Percentiles rank a stretch among this genome's conserved stretches.
phyloP scores from a whole-genome alignment of 2,888 invertebrate genomes.

The Ceramica pisi region DNA sequence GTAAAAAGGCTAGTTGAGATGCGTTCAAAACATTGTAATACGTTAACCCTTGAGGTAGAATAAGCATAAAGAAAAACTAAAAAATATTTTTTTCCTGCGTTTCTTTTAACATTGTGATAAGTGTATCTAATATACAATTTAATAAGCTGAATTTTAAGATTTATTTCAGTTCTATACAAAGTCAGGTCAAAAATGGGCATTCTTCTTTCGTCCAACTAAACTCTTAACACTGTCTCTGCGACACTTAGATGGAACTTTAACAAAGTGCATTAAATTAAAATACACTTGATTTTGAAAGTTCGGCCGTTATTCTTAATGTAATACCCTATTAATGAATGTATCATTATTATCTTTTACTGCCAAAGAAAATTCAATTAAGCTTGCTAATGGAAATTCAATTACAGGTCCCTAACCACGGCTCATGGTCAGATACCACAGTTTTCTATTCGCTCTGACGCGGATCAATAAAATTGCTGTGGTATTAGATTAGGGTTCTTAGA shows the following conservation, averaged over 20 bases:
- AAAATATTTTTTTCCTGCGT: too few relatives aligned
- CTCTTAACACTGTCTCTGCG: neutral
- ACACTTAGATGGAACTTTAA: neutral
- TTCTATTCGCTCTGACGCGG: constrained; percentile 19
- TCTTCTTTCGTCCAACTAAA: too few relatives aligned
- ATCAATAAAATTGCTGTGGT: constrained; percentile 14
- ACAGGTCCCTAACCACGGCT: constrained; percentile 27
- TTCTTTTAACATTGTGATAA: too few relatives aligned
- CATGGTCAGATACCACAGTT: neutral
- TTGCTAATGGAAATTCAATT: constrained; percentile 18
- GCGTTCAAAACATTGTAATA: too few relatives aligned
- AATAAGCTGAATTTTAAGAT: too few relatives aligned
- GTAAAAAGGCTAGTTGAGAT: too few relatives aligned
- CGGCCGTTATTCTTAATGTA: constrained; percentile 6
- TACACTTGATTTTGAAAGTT: neutral
- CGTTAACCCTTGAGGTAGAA: too few relatives aligned
- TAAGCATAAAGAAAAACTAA: too few relatives aligned
- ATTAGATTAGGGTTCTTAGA: constrained; percentile 21
- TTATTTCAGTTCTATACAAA: too few relatives aligned
- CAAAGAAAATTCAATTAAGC: constrained; percentile 7
- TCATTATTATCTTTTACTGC: neutral
- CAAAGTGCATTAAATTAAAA: neutral
- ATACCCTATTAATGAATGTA: constrained; percentile 15
- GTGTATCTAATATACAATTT: too few relatives aligned
- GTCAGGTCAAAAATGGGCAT: too few relatives aligned